Evolutionary conservation across 1,140 invertebrate species (phyloP).

Genomic region (Ceratosolen fusciceps): DNA sequence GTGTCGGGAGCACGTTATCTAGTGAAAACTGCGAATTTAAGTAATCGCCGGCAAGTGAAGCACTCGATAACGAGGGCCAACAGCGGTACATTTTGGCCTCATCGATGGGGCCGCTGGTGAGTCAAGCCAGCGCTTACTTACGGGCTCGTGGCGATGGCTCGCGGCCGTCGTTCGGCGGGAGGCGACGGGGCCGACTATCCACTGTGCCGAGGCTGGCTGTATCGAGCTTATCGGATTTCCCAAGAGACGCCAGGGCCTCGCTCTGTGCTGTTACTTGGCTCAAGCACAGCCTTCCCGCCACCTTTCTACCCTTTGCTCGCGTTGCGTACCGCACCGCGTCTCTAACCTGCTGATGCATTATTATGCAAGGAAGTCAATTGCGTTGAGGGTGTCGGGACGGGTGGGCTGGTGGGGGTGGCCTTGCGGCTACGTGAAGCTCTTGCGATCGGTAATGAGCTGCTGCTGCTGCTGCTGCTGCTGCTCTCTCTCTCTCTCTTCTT

Average conservation of each 20-base stretch:
- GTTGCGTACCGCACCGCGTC: not conserved
- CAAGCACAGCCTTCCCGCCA: not conserved
- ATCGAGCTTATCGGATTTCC: slow-evolving; percentile 45
- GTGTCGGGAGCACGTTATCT: not conserved
- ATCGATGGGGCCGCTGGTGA: slow-evolving; percentile 2
- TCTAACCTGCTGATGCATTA: slow-evolving; percentile 20
- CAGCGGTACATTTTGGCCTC: slow-evolving; percentile 9
- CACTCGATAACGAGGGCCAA: slow-evolving; percentile 33
- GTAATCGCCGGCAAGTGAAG: slow-evolving; percentile 37
- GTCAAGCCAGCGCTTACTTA: not conserved
- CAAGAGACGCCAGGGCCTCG: slow-evolving; percentile 31
- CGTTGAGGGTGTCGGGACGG: not conserved
- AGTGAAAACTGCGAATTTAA: slow-evolving; percentile 40
- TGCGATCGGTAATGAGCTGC: slow-evolving; percentile 37
- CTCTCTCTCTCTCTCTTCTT: not conserved
- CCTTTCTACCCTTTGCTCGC: not conserved
- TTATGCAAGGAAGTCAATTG: slow-evolving; percentile 48
- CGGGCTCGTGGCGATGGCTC: not conserved
- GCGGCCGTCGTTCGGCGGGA: not conserved
- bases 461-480: not conserved
- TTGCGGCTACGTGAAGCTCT: not conserved
- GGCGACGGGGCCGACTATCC: not conserved
- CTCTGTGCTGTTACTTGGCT: not conserved
- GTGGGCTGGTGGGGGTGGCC: not conserved
- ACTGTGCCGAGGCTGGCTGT: slow-evolving; percentile 5